A percentile compares a stretch with the other conserved stretches of the same genome.
phyloP scores from a whole-genome alignment of 2,888 invertebrate genomes.

The Metalampra italica region DNA sequence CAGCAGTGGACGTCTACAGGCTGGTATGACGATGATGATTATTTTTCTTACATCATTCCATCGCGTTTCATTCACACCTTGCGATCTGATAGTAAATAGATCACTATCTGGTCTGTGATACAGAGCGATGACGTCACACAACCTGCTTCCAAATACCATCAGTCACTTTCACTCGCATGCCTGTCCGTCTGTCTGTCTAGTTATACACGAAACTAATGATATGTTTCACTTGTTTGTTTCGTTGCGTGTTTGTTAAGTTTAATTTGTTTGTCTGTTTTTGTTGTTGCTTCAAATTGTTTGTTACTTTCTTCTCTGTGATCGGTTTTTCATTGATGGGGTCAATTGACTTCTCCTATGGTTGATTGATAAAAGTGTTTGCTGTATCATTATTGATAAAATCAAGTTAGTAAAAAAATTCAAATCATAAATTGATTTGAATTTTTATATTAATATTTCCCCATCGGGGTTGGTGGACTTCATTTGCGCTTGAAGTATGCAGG shows the following conservation, averaged over 20 bases:
- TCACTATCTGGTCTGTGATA: not conserved
- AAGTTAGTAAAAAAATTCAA: too few species aligned
- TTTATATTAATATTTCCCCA: too few species aligned
- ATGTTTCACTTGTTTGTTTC: conserved; percentile 19
- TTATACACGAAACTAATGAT: conserved; percentile 16
- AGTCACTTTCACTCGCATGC: conserved; percentile 68
- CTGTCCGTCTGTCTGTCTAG: conserved; percentile 32
- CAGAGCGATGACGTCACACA: conserved; percentile 48
- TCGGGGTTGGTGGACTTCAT: too few species aligned
- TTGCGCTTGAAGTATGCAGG: too few species aligned
- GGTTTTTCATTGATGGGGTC: too few species aligned
- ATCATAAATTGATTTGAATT: too few species aligned
- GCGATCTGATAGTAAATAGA: not conserved
- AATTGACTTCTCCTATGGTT: too few species aligned
- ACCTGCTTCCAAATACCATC: conserved; percentile 61
- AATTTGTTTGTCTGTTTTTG: not conserved
- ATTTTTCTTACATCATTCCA: conserved; percentile 2
- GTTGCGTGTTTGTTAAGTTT: not conserved
- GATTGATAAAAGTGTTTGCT: not conserved
- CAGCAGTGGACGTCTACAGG: too few species aligned
- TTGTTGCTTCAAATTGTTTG: too few species aligned
- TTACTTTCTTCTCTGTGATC: too few species aligned
- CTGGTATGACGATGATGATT: too few species aligned
- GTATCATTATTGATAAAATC: not conserved
- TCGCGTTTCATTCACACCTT: not conserved